Conservation (phyloP, 2,113 vertebrate species). For the Channa argus region DNA sequence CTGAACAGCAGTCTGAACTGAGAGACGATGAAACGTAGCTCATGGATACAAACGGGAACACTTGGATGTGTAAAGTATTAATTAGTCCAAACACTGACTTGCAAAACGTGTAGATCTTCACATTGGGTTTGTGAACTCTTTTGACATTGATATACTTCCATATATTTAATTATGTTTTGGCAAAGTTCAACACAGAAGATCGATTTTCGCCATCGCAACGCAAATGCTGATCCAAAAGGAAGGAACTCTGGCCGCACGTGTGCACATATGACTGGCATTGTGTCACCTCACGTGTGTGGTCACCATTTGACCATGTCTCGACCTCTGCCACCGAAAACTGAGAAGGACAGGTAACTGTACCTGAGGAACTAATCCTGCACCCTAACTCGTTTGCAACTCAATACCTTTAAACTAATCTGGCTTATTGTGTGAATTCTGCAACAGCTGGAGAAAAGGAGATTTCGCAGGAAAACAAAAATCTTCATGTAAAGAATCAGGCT, state of each 20-base stretch:
- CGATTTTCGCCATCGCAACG: too few species aligned
- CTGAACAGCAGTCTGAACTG: too few species aligned
- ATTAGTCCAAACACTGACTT: too few species aligned
- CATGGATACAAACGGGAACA: too few species aligned
- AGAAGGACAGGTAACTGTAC: conserved; percentile 71
- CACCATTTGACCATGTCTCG: conserved; percentile 57
- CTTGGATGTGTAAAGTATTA: too few species aligned
- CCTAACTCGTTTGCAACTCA: conserved; percentile 74
- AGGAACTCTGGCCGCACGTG: background rate
- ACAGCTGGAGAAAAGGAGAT: conserved; percentile 18
- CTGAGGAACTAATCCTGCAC: conserved; percentile 73
- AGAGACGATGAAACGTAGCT: too few species aligned
- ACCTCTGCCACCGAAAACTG: conserved; percentile 55
- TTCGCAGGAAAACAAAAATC: background rate
- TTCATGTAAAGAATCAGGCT: background rate
- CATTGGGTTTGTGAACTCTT: too few species aligned
- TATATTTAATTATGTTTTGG: too few species aligned
- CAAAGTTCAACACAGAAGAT: too few species aligned
- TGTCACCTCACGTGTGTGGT: conserved; percentile 53
- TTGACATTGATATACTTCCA: too few species aligned
- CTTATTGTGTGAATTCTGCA: conserved; percentile 7
- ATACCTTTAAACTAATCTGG: conserved; percentile 62
- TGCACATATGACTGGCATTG: background rate
- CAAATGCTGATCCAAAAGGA: too few species aligned
- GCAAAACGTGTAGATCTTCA: too few species aligned